Evolutionary conservation across 2,797 vertebrate genomes (phyloP).

Genomic region (Halcyon badia): DNA sequence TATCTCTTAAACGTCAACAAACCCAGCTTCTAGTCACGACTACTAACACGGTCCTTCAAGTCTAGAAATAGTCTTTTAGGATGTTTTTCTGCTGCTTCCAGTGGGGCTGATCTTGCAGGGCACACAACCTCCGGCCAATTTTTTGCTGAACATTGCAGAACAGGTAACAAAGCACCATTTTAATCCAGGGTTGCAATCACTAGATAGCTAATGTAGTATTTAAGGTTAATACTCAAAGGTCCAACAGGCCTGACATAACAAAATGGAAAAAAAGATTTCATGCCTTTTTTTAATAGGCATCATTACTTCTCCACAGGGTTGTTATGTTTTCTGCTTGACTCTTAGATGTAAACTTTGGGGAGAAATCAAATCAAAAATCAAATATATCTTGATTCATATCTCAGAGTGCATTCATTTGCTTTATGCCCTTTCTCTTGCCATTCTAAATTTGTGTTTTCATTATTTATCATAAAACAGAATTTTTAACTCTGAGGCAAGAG

Average conservation of each 20-base stretch:
- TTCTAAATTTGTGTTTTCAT: not conserved
- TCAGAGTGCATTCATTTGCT: not conserved
- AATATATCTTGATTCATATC: constrained; percentile 18
- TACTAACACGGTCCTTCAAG: not conserved
- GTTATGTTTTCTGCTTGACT: constrained; percentile 5
- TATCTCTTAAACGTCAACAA: not conserved
- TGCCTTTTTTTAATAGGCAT: not conserved
- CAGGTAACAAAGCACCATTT: not conserved
- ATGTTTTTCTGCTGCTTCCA: not conserved
- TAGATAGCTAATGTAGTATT: not conserved
- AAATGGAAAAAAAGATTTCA: not conserved
- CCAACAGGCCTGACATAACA: not conserved
- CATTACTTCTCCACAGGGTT: not conserved
- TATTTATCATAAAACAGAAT: not conserved
- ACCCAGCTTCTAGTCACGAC: not conserved
- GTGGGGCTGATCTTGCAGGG: not conserved
- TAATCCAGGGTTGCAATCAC: not conserved
- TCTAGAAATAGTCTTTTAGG: not conserved
- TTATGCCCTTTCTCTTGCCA: not conserved
- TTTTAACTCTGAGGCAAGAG: constrained; percentile 13
- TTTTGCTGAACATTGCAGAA: not conserved
- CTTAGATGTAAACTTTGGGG: not conserved
- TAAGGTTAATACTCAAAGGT: not conserved
- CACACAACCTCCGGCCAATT: not conserved
- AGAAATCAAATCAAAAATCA: constrained; percentile 34